Evolutionary conservation across 2,888 invertebrate genomes (phyloP).

Genomic region (Ophraella communa): DNA sequence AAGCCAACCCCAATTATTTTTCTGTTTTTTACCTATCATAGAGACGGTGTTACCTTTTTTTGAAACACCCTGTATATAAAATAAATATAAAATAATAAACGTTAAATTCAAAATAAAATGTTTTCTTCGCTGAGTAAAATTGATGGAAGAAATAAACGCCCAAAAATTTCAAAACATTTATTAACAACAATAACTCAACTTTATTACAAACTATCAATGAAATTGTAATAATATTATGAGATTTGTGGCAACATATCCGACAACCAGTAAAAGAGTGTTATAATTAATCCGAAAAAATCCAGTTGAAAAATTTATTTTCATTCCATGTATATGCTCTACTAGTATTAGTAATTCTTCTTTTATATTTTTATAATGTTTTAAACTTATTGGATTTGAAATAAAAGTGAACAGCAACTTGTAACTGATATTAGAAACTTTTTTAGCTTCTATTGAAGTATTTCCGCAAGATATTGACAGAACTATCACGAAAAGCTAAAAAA

Average conservation of each 20-base stretch:
- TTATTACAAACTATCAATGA: conserved; percentile 11
- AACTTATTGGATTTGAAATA: conserved; percentile 15
- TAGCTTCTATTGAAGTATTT: conserved; percentile 27
- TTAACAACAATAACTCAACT: conserved; percentile 43
- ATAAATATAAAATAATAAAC: too few relatives aligned
- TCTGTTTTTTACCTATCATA: too few relatives aligned
- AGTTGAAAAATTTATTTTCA: conserved; percentile 29
- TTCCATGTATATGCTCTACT: conserved; percentile 31
- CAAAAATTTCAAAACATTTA: too few relatives aligned
- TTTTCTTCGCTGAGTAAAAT: too few relatives aligned
- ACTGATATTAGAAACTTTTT: conserved; percentile 30
- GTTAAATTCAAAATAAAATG: too few relatives aligned
- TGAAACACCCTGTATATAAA: too few relatives aligned
- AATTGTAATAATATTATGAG: conserved; percentile 35
- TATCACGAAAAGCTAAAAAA: conserved; percentile 27
- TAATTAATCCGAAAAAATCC: conserved; percentile 34
- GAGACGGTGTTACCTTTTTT: too few relatives aligned
- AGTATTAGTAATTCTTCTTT: conserved; percentile 34
- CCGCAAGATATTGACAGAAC: conserved; percentile 26
- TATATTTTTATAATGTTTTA: conserved; percentile 10
- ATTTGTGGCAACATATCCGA: conserved; percentile 30
- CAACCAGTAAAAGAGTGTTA: conserved; percentile 30
- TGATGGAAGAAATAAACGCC: too few relatives aligned
- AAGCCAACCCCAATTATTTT: too few relatives aligned
- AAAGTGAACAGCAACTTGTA: conserved; percentile 33